Evolutionary conservation across 2,797 vertebrate species (phyloP), one percentile per base, ranked within the genome.

Genomic region (Helicolenus hilgendorfi): DNA sequence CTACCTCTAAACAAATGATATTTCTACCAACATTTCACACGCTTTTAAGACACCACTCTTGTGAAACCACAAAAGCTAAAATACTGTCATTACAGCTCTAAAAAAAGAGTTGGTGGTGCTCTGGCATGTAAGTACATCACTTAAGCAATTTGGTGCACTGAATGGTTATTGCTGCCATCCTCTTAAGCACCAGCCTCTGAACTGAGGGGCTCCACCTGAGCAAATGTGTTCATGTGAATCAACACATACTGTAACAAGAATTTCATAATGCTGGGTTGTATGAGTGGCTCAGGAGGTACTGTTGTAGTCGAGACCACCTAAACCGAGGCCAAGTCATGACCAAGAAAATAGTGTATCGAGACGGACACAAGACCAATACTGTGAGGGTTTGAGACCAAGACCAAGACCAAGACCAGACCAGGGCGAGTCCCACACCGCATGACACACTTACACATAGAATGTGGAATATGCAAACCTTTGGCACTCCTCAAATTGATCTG

Each of bases 91-190:
- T 89, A 93, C 10, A 29, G 79, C 79, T 91, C 67, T 86, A 80
- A 89, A 92, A 79, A 78, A 84, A 83, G 65, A 68, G 91, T 89
- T 86, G 91, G 82, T 81, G 82, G 62, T 75, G 85, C 85, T 95
- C 84, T 92, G 91, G 95, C 91, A 91, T 93, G 82, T 91, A 95
- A 95, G 94, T 93, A 92, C 90, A 93, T 95, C 92, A 93, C 88
- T 96, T 94, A 90, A 92, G 91, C 89, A 86, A 94, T 95, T 92
- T 89, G 60, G 67, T 72, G 84, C 68, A 72, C 63, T 71, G 64
- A 93, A 94, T 86, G 76, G 92, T 92, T 94, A 88, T 80, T 83
- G 88, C 86, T 84, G 88, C 85, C 90, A 89, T 94, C 86, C 89
- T 89, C 90, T 90, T 89, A 90, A 95, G 92, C 41, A 55, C 75